Evolutionary conservation across 2,888 invertebrate genomes (phyloP).

Genomic region (Ectemnius lituratus): DNA sequence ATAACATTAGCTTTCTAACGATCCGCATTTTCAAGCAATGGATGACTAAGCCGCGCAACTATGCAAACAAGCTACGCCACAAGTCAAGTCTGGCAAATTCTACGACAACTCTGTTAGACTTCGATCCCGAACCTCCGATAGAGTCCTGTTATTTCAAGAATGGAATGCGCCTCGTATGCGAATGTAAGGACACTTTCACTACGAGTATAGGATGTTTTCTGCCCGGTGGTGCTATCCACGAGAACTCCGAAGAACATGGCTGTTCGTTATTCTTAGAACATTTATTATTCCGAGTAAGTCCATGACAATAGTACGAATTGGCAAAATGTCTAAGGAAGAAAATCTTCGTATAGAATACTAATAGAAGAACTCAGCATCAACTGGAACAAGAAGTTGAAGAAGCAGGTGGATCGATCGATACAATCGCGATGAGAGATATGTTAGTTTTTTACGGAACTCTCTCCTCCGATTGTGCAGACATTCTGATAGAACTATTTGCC

Average conservation of each 20-base stretch:
- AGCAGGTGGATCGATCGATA: conserved; percentile 59
- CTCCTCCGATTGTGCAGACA: conserved; percentile 45
- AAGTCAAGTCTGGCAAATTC: neutral
- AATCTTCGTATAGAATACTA: conserved; percentile 53
- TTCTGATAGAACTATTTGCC: conserved; percentile 59
- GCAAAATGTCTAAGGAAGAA: neutral
- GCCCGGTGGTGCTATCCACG: conserved; percentile 63
- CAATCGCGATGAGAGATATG: conserved; percentile 60
- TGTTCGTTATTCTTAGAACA: conserved; percentile 64
- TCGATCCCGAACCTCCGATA: conserved; percentile 29
- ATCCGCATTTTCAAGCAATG: neutral
- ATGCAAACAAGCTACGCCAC: conserved; percentile 1
- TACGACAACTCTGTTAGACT: neutral
- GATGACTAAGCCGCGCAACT: no score
- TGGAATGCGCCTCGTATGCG: conserved; percentile 61
- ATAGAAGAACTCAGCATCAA: conserved; percentile 40
- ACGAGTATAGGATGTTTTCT: conserved; percentile 62
- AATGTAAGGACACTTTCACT: conserved; percentile 51
- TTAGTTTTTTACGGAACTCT: conserved; percentile 66
- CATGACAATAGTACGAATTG: neutral
- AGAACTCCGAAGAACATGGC: conserved; percentile 60
- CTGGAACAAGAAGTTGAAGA: conserved; percentile 52
- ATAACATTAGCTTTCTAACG: neutral
- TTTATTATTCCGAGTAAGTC: conserved; percentile 60
- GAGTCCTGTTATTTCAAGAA: conserved; percentile 54